Conservation (phyloP, 2,888 invertebrate genomes). For the Boloria selene region DNA sequence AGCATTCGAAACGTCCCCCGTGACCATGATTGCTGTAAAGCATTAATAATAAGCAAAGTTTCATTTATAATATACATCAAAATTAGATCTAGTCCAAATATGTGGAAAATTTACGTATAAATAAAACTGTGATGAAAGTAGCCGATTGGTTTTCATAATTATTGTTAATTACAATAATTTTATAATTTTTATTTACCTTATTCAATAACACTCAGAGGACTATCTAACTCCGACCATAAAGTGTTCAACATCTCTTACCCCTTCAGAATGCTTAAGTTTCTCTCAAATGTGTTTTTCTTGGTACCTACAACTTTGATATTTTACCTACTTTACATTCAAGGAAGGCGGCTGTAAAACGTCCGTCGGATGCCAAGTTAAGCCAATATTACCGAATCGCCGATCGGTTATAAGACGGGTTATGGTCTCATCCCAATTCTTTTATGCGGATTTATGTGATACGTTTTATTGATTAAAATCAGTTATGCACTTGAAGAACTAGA, state of each 20-base stretch:
- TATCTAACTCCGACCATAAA: conserved; percentile 34
- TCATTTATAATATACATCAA: too few relatives aligned
- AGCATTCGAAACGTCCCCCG: too few relatives aligned
- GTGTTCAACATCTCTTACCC: conserved; percentile 25
- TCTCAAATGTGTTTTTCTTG: conserved; percentile 46
- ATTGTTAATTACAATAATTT: not conserved
- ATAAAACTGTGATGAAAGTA: too few relatives aligned
- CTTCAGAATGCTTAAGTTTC: conserved; percentile 39
- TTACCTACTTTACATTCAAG: conserved; percentile 46
- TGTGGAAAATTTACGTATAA: too few relatives aligned
- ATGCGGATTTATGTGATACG: conserved; percentile 31
- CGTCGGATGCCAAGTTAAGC: conserved; percentile 43
- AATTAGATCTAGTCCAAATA: too few relatives aligned
- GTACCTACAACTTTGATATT: conserved; percentile 45
- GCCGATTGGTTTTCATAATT: too few relatives aligned
- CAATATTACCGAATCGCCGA: conserved; percentile 45
- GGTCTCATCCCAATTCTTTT: conserved; percentile 34
- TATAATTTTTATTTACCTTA: conserved; percentile 20
- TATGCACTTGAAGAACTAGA: not conserved
- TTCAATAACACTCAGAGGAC: conserved; percentile 22
- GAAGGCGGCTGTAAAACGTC: conserved; percentile 44
- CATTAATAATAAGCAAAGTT: too few relatives aligned
- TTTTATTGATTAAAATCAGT: conserved; percentile 34
- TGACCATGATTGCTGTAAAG: too few relatives aligned
- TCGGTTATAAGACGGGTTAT: conserved; percentile 40